These are phyloP conservation scores for Labrus mixtus DNA, from an alignment of 2,113 vertebrate genomes.

Conservation along the genomic window DNA sequence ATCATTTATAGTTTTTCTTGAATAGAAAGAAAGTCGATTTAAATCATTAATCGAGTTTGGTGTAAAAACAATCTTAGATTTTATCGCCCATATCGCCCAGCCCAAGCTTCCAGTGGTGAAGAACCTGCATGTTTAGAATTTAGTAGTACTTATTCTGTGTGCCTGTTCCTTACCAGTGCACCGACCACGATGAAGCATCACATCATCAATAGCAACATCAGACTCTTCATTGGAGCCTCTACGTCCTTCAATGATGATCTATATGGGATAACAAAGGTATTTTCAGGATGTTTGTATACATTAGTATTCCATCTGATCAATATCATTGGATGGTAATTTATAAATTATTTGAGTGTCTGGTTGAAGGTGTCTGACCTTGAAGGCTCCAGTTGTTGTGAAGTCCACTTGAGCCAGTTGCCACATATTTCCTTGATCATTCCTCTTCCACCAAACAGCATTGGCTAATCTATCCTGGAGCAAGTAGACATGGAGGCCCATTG, in stretches of 20 bases:
- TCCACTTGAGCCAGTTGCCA: constrained; percentile 81
- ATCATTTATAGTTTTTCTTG: too few relatives aligned
- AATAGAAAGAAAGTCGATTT: too few relatives aligned
- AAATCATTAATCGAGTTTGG: too few relatives aligned
- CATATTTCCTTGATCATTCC: constrained; percentile 77
- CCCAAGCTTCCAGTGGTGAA: neutral
- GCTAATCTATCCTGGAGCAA: constrained; percentile 60
- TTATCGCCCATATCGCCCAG: too few relatives aligned
- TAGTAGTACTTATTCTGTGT: neutral
- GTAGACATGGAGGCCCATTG: constrained; percentile 83
- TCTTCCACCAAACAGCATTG: constrained; percentile 45
- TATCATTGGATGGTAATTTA: neutral
- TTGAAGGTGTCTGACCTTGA: neutral
- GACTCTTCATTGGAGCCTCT: constrained; percentile 80
- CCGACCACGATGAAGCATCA: constrained; percentile 72
- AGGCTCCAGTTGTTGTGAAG: constrained; percentile 53
- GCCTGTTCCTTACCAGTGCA: constrained; percentile 74
- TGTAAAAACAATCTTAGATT: too few relatives aligned
- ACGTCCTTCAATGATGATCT: constrained; percentile 85
- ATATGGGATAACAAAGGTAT: neutral
- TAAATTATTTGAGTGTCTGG: neutral
- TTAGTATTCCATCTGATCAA: neutral
- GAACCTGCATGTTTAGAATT: neutral
- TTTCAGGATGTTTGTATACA: neutral
- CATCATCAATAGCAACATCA: constrained; percentile 84